phyloP scores from a whole-genome alignment of 92 coral and sea anemone species.

The Desmophyllum pertusum region DNA sequence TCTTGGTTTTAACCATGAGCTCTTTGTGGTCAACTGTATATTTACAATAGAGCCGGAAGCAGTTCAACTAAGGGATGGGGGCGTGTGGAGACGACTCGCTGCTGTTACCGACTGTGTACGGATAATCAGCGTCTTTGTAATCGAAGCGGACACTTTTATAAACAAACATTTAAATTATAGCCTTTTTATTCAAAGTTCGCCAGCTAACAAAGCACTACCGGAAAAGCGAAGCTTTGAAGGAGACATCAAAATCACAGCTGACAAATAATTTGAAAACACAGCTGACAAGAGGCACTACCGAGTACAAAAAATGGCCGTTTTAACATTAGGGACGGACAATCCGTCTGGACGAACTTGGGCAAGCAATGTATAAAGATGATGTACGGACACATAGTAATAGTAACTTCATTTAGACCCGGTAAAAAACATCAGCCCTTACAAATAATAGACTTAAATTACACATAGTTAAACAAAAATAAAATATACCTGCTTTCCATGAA shows the following conservation, averaged over 20 bases:
- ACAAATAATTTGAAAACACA: background rate
- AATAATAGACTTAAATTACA: too few species aligned
- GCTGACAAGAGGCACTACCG: slow-evolving; percentile 5
- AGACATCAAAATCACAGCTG: slow-evolving; percentile 4
- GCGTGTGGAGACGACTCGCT: background rate
- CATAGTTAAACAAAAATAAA: too few species aligned
- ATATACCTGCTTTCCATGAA: too few species aligned
- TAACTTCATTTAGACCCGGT: too few species aligned
- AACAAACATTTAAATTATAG: background rate
- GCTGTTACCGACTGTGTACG: slow-evolving; percentile 12
- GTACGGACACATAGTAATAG: background rate
- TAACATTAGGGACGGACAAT: background rate
- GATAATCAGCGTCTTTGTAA: background rate
- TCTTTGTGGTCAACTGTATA: background rate
- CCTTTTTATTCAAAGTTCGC: background rate
- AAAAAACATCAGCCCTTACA: too few species aligned
- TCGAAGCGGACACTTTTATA: background rate
- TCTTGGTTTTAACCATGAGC: background rate
- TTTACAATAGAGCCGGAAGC: background rate
- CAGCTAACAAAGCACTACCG: slow-evolving; percentile 7
- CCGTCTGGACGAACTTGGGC: background rate
- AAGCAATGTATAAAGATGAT: background rate
- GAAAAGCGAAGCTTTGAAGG: background rate
- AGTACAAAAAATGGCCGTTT: background rate
- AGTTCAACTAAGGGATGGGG: background rate